These are phyloP conservation scores for Lepidotrigona ventralis DNA, from an alignment of 1,140 invertebrate species.

Conservation along the genomic window DNA sequence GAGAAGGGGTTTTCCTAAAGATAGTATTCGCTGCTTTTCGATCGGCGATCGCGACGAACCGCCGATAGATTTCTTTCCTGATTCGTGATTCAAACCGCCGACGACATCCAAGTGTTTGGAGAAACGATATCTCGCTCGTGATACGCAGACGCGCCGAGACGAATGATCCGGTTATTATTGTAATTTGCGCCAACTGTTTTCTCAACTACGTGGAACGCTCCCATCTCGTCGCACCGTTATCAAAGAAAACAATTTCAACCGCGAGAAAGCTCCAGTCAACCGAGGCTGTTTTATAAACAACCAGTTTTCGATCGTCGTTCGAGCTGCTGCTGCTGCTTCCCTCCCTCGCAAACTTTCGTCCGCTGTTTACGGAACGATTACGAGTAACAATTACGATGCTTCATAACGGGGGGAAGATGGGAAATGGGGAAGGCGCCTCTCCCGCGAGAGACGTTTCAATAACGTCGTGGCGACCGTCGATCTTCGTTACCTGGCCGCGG, in stretches of 20 bases:
- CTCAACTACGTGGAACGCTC: not conserved
- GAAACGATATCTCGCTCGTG: not conserved
- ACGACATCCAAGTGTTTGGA: not conserved
- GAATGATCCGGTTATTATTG: conserved; percentile 21
- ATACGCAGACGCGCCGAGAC: too few relatives aligned
- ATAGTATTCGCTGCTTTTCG: too few relatives aligned
- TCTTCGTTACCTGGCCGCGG: too few relatives aligned
- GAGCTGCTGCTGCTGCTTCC: not conserved
- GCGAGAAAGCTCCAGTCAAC: not conserved
- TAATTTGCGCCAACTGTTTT: not conserved
- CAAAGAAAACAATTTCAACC: not conserved
- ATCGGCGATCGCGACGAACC: not conserved
- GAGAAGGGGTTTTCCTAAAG: too few relatives aligned
- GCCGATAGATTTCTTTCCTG: not conserved
- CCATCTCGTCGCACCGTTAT: too few relatives aligned
- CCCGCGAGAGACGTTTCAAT: not conserved
- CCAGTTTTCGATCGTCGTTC: not conserved
- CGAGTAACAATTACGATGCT: too few relatives aligned
- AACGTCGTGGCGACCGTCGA: too few relatives aligned
- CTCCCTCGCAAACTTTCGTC: not conserved
- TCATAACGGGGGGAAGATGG: too few relatives aligned
- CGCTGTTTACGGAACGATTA: not conserved
- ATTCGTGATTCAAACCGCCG: not conserved
- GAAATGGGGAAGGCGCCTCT: not conserved
- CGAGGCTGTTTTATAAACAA: not conserved